A percentile compares a stretch with the other conserved stretches of the same genome.
Evolutionary conservation across 92 coral and sea anemone genomes (phyloP).

Genomic region (Nematostella vectensis): DNA sequence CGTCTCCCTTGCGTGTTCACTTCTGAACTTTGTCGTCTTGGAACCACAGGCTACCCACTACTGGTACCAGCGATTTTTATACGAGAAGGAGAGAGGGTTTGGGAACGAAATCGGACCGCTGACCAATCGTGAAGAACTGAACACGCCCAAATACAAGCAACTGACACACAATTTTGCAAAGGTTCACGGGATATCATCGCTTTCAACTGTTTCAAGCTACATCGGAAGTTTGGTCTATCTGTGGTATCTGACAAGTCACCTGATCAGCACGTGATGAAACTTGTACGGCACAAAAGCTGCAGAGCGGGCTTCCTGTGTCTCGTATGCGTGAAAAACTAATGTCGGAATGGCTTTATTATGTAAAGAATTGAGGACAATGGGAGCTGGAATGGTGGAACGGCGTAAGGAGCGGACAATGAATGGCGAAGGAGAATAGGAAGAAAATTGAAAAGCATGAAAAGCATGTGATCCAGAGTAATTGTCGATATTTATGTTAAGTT

Average conservation of each 20-base stretch:
- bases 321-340: too few relatives aligned
- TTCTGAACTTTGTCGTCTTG: conserved; percentile 12
- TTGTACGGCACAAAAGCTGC: neutral
- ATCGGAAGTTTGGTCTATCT: conserved; percentile 21
- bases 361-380: too few relatives aligned
- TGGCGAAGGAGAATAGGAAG: too few relatives aligned
- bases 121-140: conserved; percentile 15
- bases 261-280: conserved; percentile 9
- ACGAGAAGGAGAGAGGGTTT: conserved; percentile 29
- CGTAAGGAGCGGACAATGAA: too few relatives aligned
- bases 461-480: too few relatives aligned
- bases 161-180: conserved; percentile 25
- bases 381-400: too few relatives aligned
- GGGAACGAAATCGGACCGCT: conserved; percentile 32
- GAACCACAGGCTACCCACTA: conserved; percentile 19
- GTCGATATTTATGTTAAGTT: too few relatives aligned
- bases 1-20: conserved; percentile 16
- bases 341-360: too few relatives aligned
- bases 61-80: conserved; percentile 28
- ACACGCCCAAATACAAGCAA: conserved; percentile 15
- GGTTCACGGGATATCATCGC: conserved; percentile 26
- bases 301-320: too few relatives aligned
- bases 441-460: too few relatives aligned
- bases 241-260: conserved; percentile 23
- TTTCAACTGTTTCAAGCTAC: conserved; percentile 22